Conservation (phyloP, 2,888 invertebrate genomes). For the Diarsia rubi region DNA sequence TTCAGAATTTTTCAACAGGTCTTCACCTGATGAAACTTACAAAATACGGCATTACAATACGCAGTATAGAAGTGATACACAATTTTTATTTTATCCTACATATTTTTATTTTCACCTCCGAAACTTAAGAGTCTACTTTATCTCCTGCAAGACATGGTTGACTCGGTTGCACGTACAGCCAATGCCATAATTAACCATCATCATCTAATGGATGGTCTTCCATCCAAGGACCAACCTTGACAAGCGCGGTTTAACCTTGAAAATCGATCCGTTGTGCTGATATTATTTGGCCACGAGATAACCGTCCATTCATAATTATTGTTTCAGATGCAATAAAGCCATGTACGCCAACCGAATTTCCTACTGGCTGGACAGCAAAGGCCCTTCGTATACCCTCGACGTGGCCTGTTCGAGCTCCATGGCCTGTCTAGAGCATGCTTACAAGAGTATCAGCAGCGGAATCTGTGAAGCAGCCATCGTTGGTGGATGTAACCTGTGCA, state of each 20-base stretch:
- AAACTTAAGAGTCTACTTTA: not conserved
- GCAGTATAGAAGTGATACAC: not conserved
- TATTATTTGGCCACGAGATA: too few species aligned
- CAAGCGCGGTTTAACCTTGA: too few species aligned
- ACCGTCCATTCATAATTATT: not conserved
- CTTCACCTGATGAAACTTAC: not conserved
- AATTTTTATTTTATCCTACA: not conserved
- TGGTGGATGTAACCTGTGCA: constrained; percentile 90
- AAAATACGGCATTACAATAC: not conserved
- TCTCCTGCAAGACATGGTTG: not conserved
- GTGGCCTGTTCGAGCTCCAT: constrained; percentile 72
- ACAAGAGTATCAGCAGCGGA: constrained; percentile 71
- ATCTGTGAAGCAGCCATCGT: constrained; percentile 88
- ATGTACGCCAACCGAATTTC: constrained; percentile 81
- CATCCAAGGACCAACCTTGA: too few species aligned
- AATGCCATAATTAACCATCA: too few species aligned
- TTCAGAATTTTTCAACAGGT: too few species aligned
- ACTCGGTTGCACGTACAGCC: too few species aligned
- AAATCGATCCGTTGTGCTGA: too few species aligned
- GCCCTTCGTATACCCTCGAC: constrained; percentile 74
- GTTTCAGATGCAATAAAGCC: constrained; percentile 71
- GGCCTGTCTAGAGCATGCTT: constrained; percentile 75
- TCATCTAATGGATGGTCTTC: too few species aligned
- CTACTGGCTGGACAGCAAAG: constrained; percentile 76
- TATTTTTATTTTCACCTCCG: not conserved